Evolutionary conservation across 1,140 invertebrate species (phyloP), one percentile per base, ranked within the genome.

Genomic region (Battus philenor): DNA sequence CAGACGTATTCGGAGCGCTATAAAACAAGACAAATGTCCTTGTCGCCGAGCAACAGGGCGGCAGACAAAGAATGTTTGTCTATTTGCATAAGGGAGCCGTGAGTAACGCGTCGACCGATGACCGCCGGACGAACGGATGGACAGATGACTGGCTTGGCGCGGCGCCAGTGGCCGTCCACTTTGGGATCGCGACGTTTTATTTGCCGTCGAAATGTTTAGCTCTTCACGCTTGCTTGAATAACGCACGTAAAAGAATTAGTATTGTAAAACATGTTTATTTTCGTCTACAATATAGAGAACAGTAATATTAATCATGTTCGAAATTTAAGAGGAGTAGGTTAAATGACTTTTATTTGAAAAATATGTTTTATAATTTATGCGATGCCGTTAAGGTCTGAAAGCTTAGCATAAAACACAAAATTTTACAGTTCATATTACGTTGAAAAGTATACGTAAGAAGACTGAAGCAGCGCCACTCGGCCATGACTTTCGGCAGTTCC

Each of bases 71-170:
- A 41, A 41, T 41, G 38, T 27, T 41, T 26, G 47, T 41, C 29
- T 52, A 33, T 44, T 38, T 44, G 34, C 29, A 48, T 32, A 17
- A 43, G 44, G 44, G 29, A 26, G 48, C 18, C 6, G 18, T 64
- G 61, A 60, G 54, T 64, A 64, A 64, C 45, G 48, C 30, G 43
- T 48, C 63, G 56, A 44, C 56, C 48, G 53, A 27, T 65, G 65
- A 67, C 65, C 65, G 59, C 15, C 39, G 64, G 53, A 43, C 51
- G 49, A 39, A 45, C 57, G 50, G 45, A 62, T 55, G 36, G 44
- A 51, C 24, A 27, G 2, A 27, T 2, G 5, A 27, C n/a, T 2
- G 24, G 2, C 2, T 39, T 39, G 36, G 36, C 36, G n/a, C 12
- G 2, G 7, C 11, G 36, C 36, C 36, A 39, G 15, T 36, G 36